Conservation (phyloP, 2,797 vertebrate genomes). For the Hylomyscus alleni region DNA sequence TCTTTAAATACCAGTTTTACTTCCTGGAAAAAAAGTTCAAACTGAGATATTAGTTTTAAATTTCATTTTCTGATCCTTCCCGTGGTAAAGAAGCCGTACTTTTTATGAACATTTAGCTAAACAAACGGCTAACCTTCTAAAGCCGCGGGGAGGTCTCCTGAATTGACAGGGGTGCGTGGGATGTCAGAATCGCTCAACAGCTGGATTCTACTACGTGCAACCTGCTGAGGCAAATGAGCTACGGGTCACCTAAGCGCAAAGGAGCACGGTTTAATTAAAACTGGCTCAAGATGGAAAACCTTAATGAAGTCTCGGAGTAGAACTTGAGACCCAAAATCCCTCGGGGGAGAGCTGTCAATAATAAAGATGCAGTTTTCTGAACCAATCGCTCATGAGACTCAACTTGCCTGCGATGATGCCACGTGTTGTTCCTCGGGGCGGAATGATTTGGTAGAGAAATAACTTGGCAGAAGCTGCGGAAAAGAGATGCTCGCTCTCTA, state of each 20-base stretch:
- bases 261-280: conserved; percentile 80
- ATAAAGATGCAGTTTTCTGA: conserved; percentile 81
- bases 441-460: conserved; percentile 73
- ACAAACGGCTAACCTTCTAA: conserved; percentile 60
- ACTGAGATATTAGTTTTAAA: conserved; percentile 12
- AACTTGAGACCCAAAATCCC: conserved; percentile 61
- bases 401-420: conserved; percentile 68
- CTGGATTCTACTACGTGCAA: conserved; percentile 49
- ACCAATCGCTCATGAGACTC: conserved; percentile 64
- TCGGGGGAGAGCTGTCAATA: conserved; percentile 74
- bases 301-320: conserved; percentile 74
- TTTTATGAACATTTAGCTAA: conserved; percentile 46
- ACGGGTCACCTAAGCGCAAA: conserved; percentile 22
- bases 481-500: conserved; percentile 72
- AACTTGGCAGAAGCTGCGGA: conserved; percentile 67
- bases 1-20: conserved; percentile 54
- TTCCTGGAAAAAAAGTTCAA: conserved; percentile 29
- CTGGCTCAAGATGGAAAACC: conserved; percentile 67
- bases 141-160: conserved; percentile 9
- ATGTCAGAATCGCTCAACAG: conserved; percentile 43
- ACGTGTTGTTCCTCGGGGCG: conserved; percentile 50
- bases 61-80: neutral
- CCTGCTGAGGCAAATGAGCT: conserved; percentile 63
- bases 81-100: neutral
- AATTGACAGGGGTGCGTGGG: conserved; percentile 7